A percentile compares a stretch with the other conserved stretches of the same genome.
Evolutionary conservation across 2,888 invertebrate genomes (phyloP).

Genomic region (Drosophila mayaguana): DNA sequence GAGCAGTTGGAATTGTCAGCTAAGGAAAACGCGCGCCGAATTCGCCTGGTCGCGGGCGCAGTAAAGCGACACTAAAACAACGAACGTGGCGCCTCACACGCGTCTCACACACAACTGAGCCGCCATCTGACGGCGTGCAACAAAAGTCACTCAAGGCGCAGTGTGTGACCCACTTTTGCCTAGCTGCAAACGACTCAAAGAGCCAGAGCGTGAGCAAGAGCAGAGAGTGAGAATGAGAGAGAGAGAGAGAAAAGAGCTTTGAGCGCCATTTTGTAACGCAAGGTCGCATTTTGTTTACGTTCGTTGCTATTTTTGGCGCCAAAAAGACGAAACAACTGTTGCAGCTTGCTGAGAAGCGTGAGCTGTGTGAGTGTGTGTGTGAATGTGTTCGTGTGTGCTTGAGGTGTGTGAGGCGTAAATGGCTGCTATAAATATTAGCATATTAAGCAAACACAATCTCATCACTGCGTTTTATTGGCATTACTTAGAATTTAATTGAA

Average conservation of each 20-base stretch:
- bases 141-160: slow-evolving; percentile 64
- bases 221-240: not conserved
- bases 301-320: slow-evolving; percentile 76
- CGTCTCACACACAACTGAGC: slow-evolving; percentile 39
- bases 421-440: slow-evolving; percentile 39
- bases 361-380: not conserved
- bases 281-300: slow-evolving; percentile 61
- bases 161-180: slow-evolving; percentile 68
- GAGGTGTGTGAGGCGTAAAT: not conserved
- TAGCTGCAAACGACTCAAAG: slow-evolving; percentile 39
- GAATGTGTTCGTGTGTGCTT: not conserved
- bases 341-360: slow-evolving; percentile 35
- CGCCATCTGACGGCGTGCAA: not conserved
- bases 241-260: slow-evolving; percentile 21
- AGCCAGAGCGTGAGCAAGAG: not conserved
- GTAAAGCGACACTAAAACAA: slow-evolving; percentile 7
- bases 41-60: slow-evolving; percentile 28
- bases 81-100: slow-evolving; percentile 27
- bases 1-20: slow-evolving; percentile 52
- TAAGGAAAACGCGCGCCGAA: slow-evolving; percentile 55
- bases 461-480: slow-evolving; percentile 17
- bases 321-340: slow-evolving; percentile 68
- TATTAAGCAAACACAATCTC: slow-evolving; percentile 26
- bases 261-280: slow-evolving; percentile 30
- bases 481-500: not conserved